Percentiles rank a stretch among this genome's conserved stretches.
phyloP scores from a whole-genome alignment of 92 coral and sea anemone species.

The Epizoanthus fatuus region DNA sequence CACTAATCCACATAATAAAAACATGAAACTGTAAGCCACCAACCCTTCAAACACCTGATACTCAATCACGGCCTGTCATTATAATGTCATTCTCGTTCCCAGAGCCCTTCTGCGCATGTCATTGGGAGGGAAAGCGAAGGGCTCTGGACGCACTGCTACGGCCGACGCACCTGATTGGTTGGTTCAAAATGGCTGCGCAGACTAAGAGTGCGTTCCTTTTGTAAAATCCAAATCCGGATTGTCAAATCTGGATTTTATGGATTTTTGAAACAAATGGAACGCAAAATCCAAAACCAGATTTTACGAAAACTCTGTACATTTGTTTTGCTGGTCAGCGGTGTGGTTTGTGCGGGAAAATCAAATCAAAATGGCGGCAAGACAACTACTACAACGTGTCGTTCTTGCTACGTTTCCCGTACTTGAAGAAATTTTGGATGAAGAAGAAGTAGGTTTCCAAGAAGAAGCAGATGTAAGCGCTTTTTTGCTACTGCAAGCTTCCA shows the following conservation, averaged over 20 bases:
- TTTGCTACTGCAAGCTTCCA: constrained; percentile 31
- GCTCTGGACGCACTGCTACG: too few species aligned
- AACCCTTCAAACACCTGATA: too few species aligned
- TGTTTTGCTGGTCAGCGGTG: constrained; percentile 25
- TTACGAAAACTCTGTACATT: constrained; percentile 9
- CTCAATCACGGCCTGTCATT: too few species aligned
- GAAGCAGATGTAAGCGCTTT: constrained; percentile 15
- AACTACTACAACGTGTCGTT: constrained; percentile 23
- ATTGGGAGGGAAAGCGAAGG: too few species aligned
- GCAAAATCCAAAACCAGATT: constrained; percentile 32
- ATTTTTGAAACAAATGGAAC: constrained; percentile 26
- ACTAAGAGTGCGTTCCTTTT: not conserved
- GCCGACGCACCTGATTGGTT: too few species aligned
- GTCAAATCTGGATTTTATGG: constrained; percentile 14
- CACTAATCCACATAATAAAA: too few species aligned
- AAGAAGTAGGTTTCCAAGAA: constrained; percentile 26
- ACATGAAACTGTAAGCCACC: too few species aligned
- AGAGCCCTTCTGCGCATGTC: too few species aligned
- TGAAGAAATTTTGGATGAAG: constrained; percentile 32
- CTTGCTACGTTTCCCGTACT: constrained; percentile 14
- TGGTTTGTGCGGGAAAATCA: constrained; percentile 7
- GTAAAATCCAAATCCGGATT: not conserved
- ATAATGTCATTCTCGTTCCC: too few species aligned
- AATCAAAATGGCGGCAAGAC: constrained; percentile 24
- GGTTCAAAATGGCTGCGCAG: too few species aligned